Conservation (phyloP, 2,113 vertebrate genomes). For the Rhineura floridana region DNA sequence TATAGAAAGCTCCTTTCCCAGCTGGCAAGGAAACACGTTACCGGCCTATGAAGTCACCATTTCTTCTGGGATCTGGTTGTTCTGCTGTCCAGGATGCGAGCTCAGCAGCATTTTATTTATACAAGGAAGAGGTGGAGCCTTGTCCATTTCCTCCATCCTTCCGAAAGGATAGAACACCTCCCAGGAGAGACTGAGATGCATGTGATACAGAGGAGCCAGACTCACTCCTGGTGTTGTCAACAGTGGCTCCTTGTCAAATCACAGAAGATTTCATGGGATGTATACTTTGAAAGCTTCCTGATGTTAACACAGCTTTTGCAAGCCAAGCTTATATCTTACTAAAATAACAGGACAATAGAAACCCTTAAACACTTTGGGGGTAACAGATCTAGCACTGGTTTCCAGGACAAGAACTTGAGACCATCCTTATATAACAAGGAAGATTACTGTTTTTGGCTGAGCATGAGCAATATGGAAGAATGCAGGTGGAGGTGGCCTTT, state of each 20-base stretch:
- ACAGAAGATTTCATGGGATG: neutral
- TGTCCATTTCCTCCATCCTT: slow-evolving; percentile 75
- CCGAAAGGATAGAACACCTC: slow-evolving; percentile 71
- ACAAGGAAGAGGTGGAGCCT: slow-evolving; percentile 72
- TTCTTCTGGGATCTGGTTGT: slow-evolving; percentile 68
- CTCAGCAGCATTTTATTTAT: slow-evolving; percentile 70
- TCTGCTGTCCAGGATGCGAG: slow-evolving; percentile 69
- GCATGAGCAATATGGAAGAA: neutral
- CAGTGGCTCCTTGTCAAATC: neutral
- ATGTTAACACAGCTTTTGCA: neutral
- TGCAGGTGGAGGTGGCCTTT: neutral
- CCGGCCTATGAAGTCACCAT: slow-evolving; percentile 70
- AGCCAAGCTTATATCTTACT: accelerated
- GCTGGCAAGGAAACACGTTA: slow-evolving; percentile 60
- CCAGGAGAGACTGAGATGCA: slow-evolving; percentile 61
- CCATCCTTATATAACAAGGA: neutral
- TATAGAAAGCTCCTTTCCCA: slow-evolving; percentile 62
- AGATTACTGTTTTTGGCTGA: neutral
- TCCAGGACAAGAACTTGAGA: neutral
- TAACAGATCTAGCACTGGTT: accelerated
- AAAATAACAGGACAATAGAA: neutral
- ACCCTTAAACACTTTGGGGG: neutral
- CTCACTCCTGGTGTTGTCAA: neutral
- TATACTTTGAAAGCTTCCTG: neutral
- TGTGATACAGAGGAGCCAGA: slow-evolving; percentile 31